Evolutionary conservation across 2,888 invertebrate species (phyloP), one percentile per base, ranked within the genome.

Genomic region (Rapana venosa): DNA sequence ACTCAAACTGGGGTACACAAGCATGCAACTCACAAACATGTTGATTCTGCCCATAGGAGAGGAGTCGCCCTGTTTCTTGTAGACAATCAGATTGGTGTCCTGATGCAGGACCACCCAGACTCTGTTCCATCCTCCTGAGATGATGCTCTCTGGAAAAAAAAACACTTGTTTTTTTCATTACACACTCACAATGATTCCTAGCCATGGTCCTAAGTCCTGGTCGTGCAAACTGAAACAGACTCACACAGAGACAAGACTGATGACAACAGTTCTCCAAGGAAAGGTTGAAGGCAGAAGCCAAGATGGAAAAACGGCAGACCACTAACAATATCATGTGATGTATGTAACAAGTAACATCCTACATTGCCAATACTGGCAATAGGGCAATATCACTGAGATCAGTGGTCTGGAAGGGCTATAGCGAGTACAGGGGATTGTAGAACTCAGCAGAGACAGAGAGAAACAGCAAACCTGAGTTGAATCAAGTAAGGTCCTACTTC

Each of bases 61-160:
- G 91, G 95, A 95, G 93, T 96, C 96, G 5, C 96, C 97, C 92
- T 97, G 97, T 93, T 97, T 98, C 96, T 98, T 98, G 96, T 97
- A 98, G 97, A 98, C 98, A n/a, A 98, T 97, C 96, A 98, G 97
- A n/a, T 98, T 98, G 22, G 98, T 98, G 96, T 98, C 98, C 93
- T 98, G 98, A 96, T 98, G 98, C 2, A 98, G 96, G 86, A 98
- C 98, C 92, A 98, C 97, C 97, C 98, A 98, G 95, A 98, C 98
- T 95, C 98, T 98, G 61, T 97, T 97, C 98, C 98, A 98, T 47
- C 97, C 97, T 94, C 97, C 97, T 97, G 98, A 98, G 93, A 98
- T 97, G 93, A 98, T 97, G 96, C 98, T 97, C 92, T 97, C 98
- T 98, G 97, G 0, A 96, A 97, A 77, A 35, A 91, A 85, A 88